Base-by-base conservation (phyloP, 2,797 vertebrate species). In the Onychomys arenicola region DNA sequence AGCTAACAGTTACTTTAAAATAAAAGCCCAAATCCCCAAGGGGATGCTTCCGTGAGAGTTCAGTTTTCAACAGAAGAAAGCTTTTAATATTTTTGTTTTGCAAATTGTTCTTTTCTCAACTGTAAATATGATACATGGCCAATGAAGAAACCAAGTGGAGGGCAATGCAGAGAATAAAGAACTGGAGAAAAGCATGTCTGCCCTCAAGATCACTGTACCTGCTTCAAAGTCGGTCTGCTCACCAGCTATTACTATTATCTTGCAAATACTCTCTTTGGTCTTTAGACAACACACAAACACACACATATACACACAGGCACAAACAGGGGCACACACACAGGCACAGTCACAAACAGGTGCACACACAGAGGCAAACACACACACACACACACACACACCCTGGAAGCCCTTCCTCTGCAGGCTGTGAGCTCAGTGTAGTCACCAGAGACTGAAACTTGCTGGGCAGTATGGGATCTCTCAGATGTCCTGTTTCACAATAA, bases 401-500 rank as follows among this genome's bases (percentile, higher is more conserved):
- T 8, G 40, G 43, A 49, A 76, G 40, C 65, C 67, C n/a, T 89
- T 85, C 65, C 65, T 76, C 75, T 46, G 55, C n/a, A 59, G 23
- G 37, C 57, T 85, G 46, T 92, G 80, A 65, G 65, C 67, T 57
- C 46, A 27, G 43, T 46, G 90, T 4, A 52, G 81, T 75, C 61
- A 89, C 6, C 89, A 76, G 88, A 92, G 91, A 96, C 76, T 49
- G 93, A 97, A 96, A 92, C 63, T 75, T 80, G 69, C 57, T 87
- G 67, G 65, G 65, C 23, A 12, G 7, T 55, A 37, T 52, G 6
- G 0, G 46, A 82, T 90, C 71, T 52, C 90, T 78, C 10, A 55
- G 46, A 80, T 59, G 27, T n/a, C 37, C 29, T 9, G 27, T 97
- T 97, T 94, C 91, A 97, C 2, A 23, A 55, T 27, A 86, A 52